Percentiles rank a stretch among this genome's conserved stretches.
Evolutionary conservation across 1,140 invertebrate genomes (phyloP).

Genomic region (Tetramorium alpestre): DNA sequence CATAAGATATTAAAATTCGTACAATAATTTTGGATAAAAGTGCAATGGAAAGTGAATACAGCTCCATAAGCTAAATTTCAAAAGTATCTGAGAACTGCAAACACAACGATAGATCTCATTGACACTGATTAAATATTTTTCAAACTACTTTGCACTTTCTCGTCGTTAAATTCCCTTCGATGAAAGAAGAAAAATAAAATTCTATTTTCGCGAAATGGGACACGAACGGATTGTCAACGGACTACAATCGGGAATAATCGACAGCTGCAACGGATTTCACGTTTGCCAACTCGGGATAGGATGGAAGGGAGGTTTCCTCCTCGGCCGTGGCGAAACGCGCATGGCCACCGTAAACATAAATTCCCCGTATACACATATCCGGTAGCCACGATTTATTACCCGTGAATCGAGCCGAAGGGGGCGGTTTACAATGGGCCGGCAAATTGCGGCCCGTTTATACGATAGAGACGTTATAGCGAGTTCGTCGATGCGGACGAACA

Average conservation of each 20-base stretch:
- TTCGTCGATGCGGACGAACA: constrained; percentile 79
- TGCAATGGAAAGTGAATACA: not conserved
- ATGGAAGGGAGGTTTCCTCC: not conserved
- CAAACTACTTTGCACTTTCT: not conserved
- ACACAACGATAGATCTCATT: not conserved
- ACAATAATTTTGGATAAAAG: not conserved
- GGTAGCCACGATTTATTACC: constrained; percentile 79
- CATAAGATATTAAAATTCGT: not conserved
- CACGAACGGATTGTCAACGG: constrained; percentile 18
- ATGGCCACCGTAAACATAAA: constrained; percentile 75
- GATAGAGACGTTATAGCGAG: constrained; percentile 80
- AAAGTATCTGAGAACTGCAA: not conserved
- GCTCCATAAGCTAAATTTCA: not conserved
- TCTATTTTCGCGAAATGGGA: constrained; percentile 13
- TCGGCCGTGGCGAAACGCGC: constrained; percentile 19
- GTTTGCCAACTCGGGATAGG: constrained; percentile 10
- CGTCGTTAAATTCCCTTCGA: not conserved
- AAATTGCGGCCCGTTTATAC: constrained; percentile 79
- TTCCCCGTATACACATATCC: constrained; percentile 64
- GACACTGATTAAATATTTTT: not conserved
- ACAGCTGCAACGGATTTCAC: constrained; percentile 61
- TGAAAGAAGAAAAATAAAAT: not conserved
- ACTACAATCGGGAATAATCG: constrained; percentile 17
- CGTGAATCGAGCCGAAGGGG: constrained; percentile 74
- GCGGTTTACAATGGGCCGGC: constrained; percentile 79